Percentiles rank a stretch among this genome's conserved stretches.
These are phyloP conservation scores for Cirrhinus molitorella DNA, from an alignment of 2,797 vertebrate genomes.

Conservation along the genomic window DNA sequence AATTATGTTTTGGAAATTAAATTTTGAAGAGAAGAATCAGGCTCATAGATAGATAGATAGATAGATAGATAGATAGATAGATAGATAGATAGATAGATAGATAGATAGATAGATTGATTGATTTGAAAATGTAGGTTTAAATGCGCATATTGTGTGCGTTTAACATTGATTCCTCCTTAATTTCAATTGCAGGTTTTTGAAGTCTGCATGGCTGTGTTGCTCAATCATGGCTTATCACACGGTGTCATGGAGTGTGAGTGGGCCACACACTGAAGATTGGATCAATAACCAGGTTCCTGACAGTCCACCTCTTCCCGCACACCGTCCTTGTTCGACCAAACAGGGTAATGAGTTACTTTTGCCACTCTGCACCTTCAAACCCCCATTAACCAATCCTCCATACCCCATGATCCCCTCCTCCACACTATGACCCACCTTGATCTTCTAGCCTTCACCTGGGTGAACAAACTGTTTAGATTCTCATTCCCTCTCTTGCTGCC, in stretches of 20 bases:
- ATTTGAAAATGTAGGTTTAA: no score
- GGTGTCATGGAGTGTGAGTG: slow-evolving; percentile 16
- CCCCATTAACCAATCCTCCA: slow-evolving; percentile 29
- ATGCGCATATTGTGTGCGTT: neutral
- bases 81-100: no score
- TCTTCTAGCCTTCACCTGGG: slow-evolving; percentile 61
- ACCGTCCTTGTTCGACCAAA: slow-evolving; percentile 70
- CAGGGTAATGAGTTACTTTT: slow-evolving; percentile 81
- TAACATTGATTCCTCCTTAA: neutral
- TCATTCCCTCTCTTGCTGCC: slow-evolving; percentile 32
- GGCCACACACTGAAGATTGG: slow-evolving; percentile 39
- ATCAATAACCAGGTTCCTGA: slow-evolving; percentile 47
- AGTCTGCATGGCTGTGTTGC: neutral
- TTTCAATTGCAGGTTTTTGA: neutral
- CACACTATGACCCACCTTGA: slow-evolving; percentile 49
- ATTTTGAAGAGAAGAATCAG: neutral
- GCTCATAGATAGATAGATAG: neutral
- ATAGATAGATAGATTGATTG: no score
- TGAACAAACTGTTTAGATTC: slow-evolving; percentile 61
- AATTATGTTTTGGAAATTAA: neutral
- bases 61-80: no score
- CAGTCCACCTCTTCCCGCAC: slow-evolving; percentile 63
- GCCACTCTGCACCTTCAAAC: slow-evolving; percentile 40
- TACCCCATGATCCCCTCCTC: slow-evolving; percentile 3
- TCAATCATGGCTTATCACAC: slow-evolving; percentile 58